A percentile compares a stretch with the other conserved stretches of the same genome.
Conservation (phyloP, 2,113 vertebrate species). For the Hirundichthys speculiger region DNA sequence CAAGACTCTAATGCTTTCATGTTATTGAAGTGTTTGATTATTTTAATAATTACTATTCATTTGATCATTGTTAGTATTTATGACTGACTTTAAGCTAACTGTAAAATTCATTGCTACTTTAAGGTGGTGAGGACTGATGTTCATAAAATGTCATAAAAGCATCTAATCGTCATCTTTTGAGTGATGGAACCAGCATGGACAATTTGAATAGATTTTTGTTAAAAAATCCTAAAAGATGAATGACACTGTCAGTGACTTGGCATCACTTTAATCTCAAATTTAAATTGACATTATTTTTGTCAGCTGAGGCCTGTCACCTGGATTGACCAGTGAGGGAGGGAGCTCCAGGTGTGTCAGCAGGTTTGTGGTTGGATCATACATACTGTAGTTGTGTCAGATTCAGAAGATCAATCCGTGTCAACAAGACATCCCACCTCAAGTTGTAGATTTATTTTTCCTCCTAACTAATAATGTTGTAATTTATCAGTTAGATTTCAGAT, state of each 20-base stretch:
- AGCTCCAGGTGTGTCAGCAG: conserved; percentile 21
- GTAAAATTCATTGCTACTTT: no score
- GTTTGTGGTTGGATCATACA: neutral
- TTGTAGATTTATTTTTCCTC: no score
- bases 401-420: neutral
- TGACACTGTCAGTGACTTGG: neutral
- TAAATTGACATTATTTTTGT: neutral
- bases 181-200: neutral
- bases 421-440: no score
- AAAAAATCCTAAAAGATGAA: neutral
- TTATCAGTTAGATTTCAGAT: no score
- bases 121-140: no score
- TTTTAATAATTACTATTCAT: no score
- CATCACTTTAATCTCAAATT: conserved; percentile 22
- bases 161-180: neutral
- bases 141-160: neutral
- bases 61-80: no score
- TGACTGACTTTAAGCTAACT: no score
- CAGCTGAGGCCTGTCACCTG: neutral
- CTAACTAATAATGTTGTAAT: no score
- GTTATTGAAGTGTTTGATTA: no score
- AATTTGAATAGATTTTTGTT: no score
- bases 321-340: neutral
- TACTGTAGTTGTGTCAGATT: neutral
- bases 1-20: no score